A percentile compares a stretch with the other conserved stretches of the same genome.
phyloP scores from a whole-genome alignment of 2,797 vertebrate species.

The Euphonia xanthogaster region DNA sequence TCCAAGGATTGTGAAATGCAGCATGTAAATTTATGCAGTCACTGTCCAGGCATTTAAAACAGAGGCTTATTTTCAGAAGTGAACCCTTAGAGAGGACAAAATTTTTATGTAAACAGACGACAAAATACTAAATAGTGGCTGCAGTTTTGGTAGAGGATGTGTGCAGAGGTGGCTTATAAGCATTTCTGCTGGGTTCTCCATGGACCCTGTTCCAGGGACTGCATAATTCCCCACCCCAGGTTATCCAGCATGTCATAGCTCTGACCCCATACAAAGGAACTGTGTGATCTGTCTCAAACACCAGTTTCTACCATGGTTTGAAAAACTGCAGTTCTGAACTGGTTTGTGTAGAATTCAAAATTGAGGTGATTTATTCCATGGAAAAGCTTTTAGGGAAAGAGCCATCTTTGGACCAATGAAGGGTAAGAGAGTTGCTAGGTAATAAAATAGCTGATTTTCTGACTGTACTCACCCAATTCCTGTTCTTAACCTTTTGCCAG shows the following conservation, averaged over 20 bases:
- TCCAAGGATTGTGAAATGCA: constrained; percentile 10
- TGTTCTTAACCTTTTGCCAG: not conserved
- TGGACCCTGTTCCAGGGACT: not conserved
- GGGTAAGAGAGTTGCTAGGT: not conserved
- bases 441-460: not conserved
- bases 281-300: not conserved
- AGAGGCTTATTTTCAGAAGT: constrained; percentile 33
- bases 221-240: not conserved
- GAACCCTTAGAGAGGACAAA: constrained; percentile 3
- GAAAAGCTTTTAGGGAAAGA: not conserved
- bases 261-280: not conserved
- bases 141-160: not conserved
- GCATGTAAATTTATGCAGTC: constrained; percentile 23
- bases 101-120: constrained; percentile 23
- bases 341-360: not conserved
- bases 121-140: not conserved
- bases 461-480: not conserved
- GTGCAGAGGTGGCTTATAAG: not conserved
- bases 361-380: not conserved
- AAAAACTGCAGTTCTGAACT: not conserved
- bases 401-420: not conserved
- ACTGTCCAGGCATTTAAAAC: constrained; percentile 38
- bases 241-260: not conserved
- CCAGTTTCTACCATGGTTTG: not conserved
- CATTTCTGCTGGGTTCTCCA: not conserved